Conservation (phyloP, 2,797 vertebrate genomes). For the Yasuhikotakia modesta region DNA sequence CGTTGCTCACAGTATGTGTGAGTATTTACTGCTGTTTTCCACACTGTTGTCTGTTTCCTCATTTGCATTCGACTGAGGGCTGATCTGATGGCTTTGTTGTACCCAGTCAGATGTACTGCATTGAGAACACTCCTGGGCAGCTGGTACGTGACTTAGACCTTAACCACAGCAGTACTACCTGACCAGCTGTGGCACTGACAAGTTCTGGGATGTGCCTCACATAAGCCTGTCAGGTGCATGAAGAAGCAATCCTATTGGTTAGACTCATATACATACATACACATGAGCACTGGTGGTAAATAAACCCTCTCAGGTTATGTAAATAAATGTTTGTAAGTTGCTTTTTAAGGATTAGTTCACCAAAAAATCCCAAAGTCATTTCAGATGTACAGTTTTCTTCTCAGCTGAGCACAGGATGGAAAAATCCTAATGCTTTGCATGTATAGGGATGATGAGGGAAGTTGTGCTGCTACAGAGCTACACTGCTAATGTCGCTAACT, state of each 20-base stretch:
- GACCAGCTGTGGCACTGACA: slow-evolving; percentile 96
- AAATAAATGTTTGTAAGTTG: too few species aligned
- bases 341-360: too few species aligned
- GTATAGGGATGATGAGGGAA: too few species aligned
- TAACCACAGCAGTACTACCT: slow-evolving; percentile 99
- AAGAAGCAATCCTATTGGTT: slow-evolving; percentile 98
- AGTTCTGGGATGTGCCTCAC: slow-evolving; percentile 96
- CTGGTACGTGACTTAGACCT: slow-evolving; percentile 97
- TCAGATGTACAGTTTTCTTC: too few species aligned
- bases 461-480: too few species aligned
- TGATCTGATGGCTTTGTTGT: slow-evolving; percentile 17
- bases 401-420: too few species aligned
- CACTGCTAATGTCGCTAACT: too few species aligned
- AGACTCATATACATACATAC: slow-evolving; percentile 33
- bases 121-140: slow-evolving; percentile 96
- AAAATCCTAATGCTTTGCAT: too few species aligned
- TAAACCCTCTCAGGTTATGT: too few species aligned
- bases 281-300: background rate
- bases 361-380: too few species aligned
- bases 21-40: slow-evolving; percentile 45
- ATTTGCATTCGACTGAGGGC: background rate
- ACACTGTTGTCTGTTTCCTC: slow-evolving; percentile 19
- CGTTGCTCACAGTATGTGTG: slow-evolving; percentile 54
- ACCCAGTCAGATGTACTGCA: slow-evolving; percentile 93
- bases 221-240: slow-evolving; percentile 88